These are phyloP conservation scores for Maniola jurtina DNA, from an alignment of 1,140 invertebrate genomes.

Conservation along the genomic window DNA sequence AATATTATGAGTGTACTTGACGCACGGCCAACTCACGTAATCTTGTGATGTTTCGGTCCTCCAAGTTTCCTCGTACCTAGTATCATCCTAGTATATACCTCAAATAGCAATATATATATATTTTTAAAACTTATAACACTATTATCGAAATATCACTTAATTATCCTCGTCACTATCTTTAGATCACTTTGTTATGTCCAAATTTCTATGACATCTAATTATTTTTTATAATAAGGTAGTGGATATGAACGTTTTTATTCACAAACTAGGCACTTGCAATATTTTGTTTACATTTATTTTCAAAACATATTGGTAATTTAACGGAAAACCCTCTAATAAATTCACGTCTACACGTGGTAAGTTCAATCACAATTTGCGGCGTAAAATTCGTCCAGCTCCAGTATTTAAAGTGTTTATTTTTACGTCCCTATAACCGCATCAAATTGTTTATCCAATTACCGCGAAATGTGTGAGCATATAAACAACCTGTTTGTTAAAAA, in stretches of 20 bases:
- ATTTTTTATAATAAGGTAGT: too few species aligned
- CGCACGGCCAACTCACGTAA: slow-evolving; percentile 66
- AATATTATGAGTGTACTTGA: slow-evolving; percentile 58
- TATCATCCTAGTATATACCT: background rate
- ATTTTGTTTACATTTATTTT: too few species aligned
- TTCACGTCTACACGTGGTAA: slow-evolving; percentile 15
- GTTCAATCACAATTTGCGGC: background rate
- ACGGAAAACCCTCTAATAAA: background rate
- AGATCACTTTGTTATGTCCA: background rate
- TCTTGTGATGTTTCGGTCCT: slow-evolving; percentile 33
- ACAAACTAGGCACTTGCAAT: too few species aligned
- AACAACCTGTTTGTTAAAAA: slow-evolving; percentile 57
- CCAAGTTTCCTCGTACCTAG: slow-evolving; percentile 18
- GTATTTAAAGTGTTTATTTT: slow-evolving; percentile 28
- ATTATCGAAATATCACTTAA: background rate
- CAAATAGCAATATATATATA: background rate
- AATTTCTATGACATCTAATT: too few species aligned
- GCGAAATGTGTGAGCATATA: slow-evolving; percentile 47
- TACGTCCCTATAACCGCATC: slow-evolving; percentile 38
- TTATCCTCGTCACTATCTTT: background rate
- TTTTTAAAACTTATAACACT: background rate
- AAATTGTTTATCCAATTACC: slow-evolving; percentile 43
- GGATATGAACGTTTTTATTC: too few species aligned
- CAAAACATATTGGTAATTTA: too few species aligned
- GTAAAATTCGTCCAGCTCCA: background rate